phyloP scores from a whole-genome alignment of 1,140 invertebrate genomes.

The Pseudomyrmex sp. region DNA sequence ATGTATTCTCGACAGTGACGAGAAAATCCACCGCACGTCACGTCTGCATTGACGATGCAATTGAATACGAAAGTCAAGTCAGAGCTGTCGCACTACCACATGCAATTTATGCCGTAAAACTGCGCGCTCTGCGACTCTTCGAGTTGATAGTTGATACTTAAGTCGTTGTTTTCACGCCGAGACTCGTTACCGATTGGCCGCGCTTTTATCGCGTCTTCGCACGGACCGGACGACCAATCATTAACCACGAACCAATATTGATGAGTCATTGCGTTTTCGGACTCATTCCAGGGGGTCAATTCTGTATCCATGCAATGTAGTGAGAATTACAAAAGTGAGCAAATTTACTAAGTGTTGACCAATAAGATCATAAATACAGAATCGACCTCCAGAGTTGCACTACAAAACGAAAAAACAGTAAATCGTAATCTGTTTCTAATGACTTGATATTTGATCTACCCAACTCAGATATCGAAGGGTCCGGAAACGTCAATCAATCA shows the following conservation, averaged over 20 bases:
- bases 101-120: not conserved
- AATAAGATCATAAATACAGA: no score
- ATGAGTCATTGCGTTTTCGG: conserved; percentile 72
- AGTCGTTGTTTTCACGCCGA: not conserved
- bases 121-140: conserved; percentile 42
- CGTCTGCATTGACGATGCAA: conserved; percentile 69
- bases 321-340: no score
- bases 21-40: conserved; percentile 45
- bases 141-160: conserved; percentile 18
- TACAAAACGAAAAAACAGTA: not conserved
- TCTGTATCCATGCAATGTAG: no score
- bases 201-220: not conserved
- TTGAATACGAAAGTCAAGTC: conserved; percentile 68
- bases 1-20: conserved; percentile 64
- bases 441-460: not conserved
- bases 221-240: conserved; percentile 58
- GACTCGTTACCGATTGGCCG: conserved; percentile 61
- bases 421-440: no score
- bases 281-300: not conserved
- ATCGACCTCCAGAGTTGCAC: not conserved
- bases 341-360: no score
- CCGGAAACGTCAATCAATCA: no score
- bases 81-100: conserved; percentile 18
- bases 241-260: conserved; percentile 57
- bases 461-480: no score